phyloP scores from a whole-genome alignment of 1,140 invertebrate species.

The Aphelenchoides avenae region DNA sequence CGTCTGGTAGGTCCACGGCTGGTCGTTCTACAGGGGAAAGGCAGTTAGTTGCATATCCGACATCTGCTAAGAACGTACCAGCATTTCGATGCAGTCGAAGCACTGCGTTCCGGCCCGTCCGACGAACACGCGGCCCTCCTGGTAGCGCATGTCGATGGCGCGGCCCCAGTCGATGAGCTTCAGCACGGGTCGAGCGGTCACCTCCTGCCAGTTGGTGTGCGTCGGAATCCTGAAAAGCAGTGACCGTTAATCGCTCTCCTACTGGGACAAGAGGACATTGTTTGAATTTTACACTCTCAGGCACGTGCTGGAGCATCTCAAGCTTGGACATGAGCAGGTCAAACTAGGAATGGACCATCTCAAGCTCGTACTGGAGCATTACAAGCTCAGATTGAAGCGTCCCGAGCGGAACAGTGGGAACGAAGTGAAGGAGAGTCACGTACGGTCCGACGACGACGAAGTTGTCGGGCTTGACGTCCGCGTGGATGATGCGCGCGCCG shows the following conservation, averaged over 20 bases:
- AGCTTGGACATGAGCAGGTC: background rate
- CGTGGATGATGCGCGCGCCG: constrained; percentile 36
- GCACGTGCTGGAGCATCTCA: background rate
- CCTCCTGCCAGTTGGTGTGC: background rate
- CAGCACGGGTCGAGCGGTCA: constrained; percentile 19
- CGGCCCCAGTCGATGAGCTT: constrained; percentile 43
- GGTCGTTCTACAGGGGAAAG: constrained; percentile 12
- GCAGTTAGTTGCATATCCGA: background rate
- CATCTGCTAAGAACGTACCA: constrained; percentile 11
- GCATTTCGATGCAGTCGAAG: constrained; percentile 44
- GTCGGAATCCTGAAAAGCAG: background rate
- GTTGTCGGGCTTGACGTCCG: constrained; percentile 42
- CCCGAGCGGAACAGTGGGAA: background rate
- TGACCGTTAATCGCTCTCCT: too few relatives aligned
- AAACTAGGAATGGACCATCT: too few relatives aligned
- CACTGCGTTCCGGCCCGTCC: constrained; percentile 37
- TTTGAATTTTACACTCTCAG: too few relatives aligned
- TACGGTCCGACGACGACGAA: constrained; percentile 25
- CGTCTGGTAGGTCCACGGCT: constrained; percentile 44
- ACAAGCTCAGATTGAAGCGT: constrained; percentile 1
- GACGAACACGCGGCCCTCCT: constrained; percentile 20
- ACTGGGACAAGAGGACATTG: too few relatives aligned
- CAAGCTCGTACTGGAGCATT: too few relatives aligned
- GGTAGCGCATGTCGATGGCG: constrained; percentile 41
- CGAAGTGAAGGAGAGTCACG: constrained; percentile 21